Evolutionary conservation across 1,140 invertebrate species (phyloP), one percentile per base, ranked within the genome.

Genomic region (Acromyrmex heyeri): DNA sequence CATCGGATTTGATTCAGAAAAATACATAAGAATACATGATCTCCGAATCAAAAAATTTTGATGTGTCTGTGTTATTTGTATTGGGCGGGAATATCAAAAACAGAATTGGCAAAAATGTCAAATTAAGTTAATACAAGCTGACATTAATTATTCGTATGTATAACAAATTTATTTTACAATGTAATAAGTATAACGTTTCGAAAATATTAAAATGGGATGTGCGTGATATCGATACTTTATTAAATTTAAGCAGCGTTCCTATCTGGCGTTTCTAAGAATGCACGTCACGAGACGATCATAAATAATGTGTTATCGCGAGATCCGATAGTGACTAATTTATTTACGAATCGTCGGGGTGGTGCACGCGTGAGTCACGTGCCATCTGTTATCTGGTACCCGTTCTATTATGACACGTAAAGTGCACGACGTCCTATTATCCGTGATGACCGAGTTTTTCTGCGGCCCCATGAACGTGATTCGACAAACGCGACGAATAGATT

Each of bases 261-360:
- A 38, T 4, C 3, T 2, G 27, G n/a, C 21, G 57, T 69, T 86
- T 82, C 73, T 87, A 55, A 82, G 59, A 70, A 88, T 88, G 92
- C 92, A 90, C 87, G 91, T 94, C 93, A 95, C 89, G 93, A 89
- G 69, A 69, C 87, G 59, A 87, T 92, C 90, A 92, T 94, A 94
- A 95, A 94, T 94, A 94, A 93, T 85, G 78, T 92, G 90, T 91
- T 94, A 94, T 94, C 94, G 93, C 76, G 77, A 88, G 91, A 92
- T 91, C 92, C 91, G 93, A 94, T 95, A 93, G 91, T 90, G 87
- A 85, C 91, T 95, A 95, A 95, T 95, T 95, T 95, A 95, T 95
- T 95, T 95, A 95, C 90, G 92, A 93, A 93, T 90, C 86, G 77
- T 69, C 82, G 79, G 87, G 77, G 88, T 76, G 79, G 57, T 64